Percentiles rank a stretch among this genome's conserved stretches.
These are phyloP conservation scores for Melinopterus prodromus DNA, from an alignment of 2,888 invertebrate species.

Conservation along the genomic window DNA sequence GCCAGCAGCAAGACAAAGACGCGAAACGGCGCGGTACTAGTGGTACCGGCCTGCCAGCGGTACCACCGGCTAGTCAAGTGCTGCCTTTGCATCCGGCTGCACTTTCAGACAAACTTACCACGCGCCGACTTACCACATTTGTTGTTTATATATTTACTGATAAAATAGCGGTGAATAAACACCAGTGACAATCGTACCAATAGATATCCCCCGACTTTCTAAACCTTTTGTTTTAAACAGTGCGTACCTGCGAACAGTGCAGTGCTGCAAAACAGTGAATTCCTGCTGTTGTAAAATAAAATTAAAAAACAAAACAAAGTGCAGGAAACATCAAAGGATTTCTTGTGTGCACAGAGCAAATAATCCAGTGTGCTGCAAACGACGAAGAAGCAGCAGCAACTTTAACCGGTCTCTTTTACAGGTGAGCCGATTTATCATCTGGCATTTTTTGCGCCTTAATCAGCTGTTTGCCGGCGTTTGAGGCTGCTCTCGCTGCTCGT, in stretches of 20 bases:
- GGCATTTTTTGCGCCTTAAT: constrained; percentile 50
- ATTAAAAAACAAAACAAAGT: neutral
- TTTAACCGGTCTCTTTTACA: constrained; percentile 50
- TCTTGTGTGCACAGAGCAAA: constrained; percentile 19
- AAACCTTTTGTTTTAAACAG: too few species aligned
- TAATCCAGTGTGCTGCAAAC: constrained; percentile 30
- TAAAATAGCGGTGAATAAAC: too few species aligned
- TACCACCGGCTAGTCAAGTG: constrained; percentile 39
- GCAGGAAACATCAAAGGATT: constrained; percentile 20
- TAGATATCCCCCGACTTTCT: neutral
- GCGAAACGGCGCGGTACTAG: constrained; percentile 35
- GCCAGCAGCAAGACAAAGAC: constrained; percentile 35
- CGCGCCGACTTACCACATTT: neutral
- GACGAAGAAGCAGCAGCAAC: constrained; percentile 38
- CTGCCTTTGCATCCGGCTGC: constrained; percentile 26
- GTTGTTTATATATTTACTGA: too few species aligned
- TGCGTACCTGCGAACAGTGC: neutral
- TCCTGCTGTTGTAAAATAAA: neutral
- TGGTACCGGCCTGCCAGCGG: constrained; percentile 39
- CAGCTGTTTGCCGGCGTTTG: constrained; percentile 31
- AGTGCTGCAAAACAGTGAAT: neutral
- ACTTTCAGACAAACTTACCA: neutral
- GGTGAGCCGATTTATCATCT: constrained; percentile 49
- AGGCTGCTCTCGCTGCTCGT: neutral
- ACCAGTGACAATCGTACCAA: too few species aligned